Base-by-base conservation (phyloP, 2,113 vertebrate species). In the Columba janthina region DNA sequence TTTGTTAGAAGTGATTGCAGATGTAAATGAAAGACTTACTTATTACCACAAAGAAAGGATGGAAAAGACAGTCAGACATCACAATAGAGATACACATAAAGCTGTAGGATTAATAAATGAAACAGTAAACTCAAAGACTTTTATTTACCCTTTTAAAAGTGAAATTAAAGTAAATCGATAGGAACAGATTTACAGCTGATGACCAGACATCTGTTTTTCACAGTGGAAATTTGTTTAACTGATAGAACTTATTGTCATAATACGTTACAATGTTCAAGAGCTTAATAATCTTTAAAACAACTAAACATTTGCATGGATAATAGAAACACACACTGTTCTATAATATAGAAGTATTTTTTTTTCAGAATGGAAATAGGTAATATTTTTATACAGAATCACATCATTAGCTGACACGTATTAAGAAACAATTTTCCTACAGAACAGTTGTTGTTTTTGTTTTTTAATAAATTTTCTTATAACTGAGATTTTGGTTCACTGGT, bases 271-370 rank as follows among this genome's bases (percentile, higher is more conserved):
- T 88, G 9, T 46, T 85, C 57, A 75, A 75, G 57, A 77, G 18
- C 25, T 76, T 85, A 48, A 58, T 70, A 82, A 93, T 32, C 62
- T 85, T 72, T 93, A 85, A 95, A 96, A 65, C 18, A 78, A 82
- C 53, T 85, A 93, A 77, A 5, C 17, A 72, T 89, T 94, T 88
- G 40, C 12, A 73, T 36, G 50, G 81, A 57, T 90, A 91, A 87
- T 85, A 54, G 26, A 44, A 91, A 85, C 25, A 76, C n/a, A 21
- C 32, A 53, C 58, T 74, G 73, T 67, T 91, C 32, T 36, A 75
- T 75, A 72, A 79, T 31, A 60, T 24, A 82, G 71, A 88, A 76
- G 50, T 57, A 61, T 94, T 57, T 61, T 94, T 92, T 90, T 15
- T 81, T 92, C 50, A 69, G 31, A 87, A 79, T 36, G 6, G 44